Conservation (phyloP, 2,113 vertebrate genomes). For the Cochlearius cochlearius region DNA sequence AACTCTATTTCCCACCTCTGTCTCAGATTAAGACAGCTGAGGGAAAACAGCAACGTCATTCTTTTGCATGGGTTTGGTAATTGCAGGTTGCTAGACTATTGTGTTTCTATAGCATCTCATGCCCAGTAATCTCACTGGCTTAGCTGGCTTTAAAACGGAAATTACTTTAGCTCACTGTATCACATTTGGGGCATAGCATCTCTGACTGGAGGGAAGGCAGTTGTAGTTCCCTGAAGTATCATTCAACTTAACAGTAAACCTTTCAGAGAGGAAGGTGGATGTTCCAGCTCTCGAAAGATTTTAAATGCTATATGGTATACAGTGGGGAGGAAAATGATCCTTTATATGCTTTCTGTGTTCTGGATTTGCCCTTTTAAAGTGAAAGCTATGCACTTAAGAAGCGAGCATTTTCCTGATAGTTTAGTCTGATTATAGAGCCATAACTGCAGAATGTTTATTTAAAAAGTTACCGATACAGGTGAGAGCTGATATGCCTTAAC, state of each 20-base stretch:
- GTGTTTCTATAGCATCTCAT: not conserved
- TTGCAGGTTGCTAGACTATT: not conserved
- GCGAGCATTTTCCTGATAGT: not conserved
- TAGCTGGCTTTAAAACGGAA: not conserved
- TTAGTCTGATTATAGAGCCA: not conserved
- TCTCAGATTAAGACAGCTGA: not conserved
- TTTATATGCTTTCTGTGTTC: not conserved
- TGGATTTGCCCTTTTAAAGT: not conserved
- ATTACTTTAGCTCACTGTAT: not conserved
- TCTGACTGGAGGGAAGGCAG: not conserved
- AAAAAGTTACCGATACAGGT: not conserved
- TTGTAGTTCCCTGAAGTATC: not conserved
- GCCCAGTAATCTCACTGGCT: not conserved
- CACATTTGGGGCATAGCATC: not conserved
- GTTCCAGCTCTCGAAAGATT: not conserved
- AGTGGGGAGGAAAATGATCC: not conserved
- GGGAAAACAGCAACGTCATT: not conserved
- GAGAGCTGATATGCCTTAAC: not conserved
- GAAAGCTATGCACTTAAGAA: not conserved
- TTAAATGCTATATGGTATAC: not conserved
- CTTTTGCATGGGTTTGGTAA: not conserved
- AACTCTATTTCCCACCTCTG: not conserved
- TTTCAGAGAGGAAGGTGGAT: not conserved
- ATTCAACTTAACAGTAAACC: not conserved
- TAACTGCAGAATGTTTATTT: not conserved